These are phyloP conservation scores for Lepidurus arcticus DNA, from an alignment of 1,140 invertebrate genomes.

Conservation along the genomic window DNA sequence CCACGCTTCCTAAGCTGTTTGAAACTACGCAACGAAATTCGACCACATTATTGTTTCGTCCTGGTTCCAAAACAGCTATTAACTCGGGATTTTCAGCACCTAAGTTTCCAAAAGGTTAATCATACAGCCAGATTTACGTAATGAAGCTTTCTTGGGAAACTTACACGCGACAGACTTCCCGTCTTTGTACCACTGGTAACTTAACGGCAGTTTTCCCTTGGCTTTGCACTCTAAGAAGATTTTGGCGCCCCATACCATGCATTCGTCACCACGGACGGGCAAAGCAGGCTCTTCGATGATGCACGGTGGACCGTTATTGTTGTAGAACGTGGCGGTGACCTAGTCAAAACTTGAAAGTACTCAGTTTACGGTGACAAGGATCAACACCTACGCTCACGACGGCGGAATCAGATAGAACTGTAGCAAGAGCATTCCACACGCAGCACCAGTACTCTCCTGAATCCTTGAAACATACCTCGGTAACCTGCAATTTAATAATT, in stretches of 20 bases:
- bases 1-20: constrained; percentile 8
- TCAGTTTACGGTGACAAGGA: not conserved
- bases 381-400: not conserved
- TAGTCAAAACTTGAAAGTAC: not conserved
- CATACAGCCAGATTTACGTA: not conserved
- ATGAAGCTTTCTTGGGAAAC: not conserved
- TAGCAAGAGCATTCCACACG: not conserved
- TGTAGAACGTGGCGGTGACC: not conserved
- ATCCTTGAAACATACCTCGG: not conserved
- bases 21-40: not conserved
- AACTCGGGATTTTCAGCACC: not conserved
- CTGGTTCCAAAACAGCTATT: not conserved
- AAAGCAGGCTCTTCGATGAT: not conserved
- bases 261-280: constrained; percentile 7
- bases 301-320: not conserved
- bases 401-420: not conserved
- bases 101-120: not conserved
- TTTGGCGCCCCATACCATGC: not conserved
- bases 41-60: not conserved
- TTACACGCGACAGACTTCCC: not conserved
- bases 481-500: not conserved
- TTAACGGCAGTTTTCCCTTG: not conserved
- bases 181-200: constrained; percentile 10
- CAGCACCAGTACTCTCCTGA: not conserved
- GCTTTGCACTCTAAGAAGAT: not conserved